phyloP scores from a whole-genome alignment of 2,888 invertebrate genomes.

The Vandiemenella viatica region DNA sequence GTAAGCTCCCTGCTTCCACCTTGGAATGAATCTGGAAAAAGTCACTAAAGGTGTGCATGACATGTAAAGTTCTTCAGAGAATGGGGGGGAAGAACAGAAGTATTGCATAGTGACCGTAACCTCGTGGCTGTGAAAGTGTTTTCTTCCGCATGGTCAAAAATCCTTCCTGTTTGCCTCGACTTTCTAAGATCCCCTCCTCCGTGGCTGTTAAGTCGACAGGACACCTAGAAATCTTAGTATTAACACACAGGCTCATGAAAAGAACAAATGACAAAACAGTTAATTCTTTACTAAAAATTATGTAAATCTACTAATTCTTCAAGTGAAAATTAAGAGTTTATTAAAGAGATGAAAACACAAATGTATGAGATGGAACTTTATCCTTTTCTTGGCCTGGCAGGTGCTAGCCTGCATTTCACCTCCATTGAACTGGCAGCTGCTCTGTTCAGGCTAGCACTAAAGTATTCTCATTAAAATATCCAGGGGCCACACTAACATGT shows the following conservation, averaged over 20 bases:
- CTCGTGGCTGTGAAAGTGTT: conserved; percentile 16
- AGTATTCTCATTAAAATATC: conserved; percentile 8
- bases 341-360: too few species aligned
- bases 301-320: too few species aligned
- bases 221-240: conserved; percentile 19
- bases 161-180: conserved; percentile 17
- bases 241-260: conserved; percentile 19
- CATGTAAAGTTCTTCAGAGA: too few species aligned
- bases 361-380: conserved; percentile 10
- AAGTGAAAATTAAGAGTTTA: too few species aligned
- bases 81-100: too few species aligned
- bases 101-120: conserved; percentile 9
- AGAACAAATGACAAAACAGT: conserved; percentile 17
- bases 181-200: conserved; percentile 15
- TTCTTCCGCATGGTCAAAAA: conserved; percentile 18
- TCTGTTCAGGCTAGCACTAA: conserved; percentile 17
- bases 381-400: conserved; percentile 20
- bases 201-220: conserved; percentile 17
- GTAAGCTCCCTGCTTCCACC: too few species aligned
- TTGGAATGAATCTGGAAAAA: too few species aligned
- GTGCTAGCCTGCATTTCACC: conserved; percentile 18
- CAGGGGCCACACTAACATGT: conserved; percentile 13
- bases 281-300: too few species aligned
- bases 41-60: too few species aligned
- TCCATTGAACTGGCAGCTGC: too few species aligned